These are phyloP conservation scores for Ypsolopha sequella DNA, from an alignment of 2,888 invertebrate species.

Conservation along the genomic window DNA sequence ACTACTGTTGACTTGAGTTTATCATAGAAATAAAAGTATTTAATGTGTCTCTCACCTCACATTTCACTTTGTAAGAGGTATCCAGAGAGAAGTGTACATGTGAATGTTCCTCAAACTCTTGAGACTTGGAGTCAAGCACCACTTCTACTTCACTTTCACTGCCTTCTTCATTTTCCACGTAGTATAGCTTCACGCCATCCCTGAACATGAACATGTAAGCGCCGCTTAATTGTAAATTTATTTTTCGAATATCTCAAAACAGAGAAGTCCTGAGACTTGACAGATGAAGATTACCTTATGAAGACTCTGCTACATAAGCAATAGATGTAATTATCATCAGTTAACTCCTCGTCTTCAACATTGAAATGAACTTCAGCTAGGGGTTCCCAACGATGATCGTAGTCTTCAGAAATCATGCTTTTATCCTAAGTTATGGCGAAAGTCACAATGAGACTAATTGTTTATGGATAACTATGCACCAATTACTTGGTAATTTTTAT, in stretches of 20 bases:
- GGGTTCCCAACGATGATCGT: constrained; percentile 73
- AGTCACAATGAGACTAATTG: neutral
- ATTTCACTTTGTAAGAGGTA: constrained; percentile 57
- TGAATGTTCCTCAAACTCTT: constrained; percentile 52
- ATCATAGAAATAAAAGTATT: neutral
- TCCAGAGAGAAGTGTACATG: constrained; percentile 64
- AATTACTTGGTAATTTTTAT: neutral
- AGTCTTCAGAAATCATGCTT: constrained; percentile 48
- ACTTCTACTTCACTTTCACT: constrained; percentile 56
- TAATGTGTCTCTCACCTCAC: constrained; percentile 40
- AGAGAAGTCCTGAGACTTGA: neutral
- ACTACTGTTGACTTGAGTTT: too few relatives aligned
- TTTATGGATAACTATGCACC: neutral
- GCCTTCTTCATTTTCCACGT: constrained; percentile 40
- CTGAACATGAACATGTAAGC: constrained; percentile 18
- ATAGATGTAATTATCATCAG: constrained; percentile 68
- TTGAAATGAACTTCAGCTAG: constrained; percentile 75
- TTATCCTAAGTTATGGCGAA: neutral
- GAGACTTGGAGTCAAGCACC: constrained; percentile 34
- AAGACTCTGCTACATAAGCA: constrained; percentile 80
- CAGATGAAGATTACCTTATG: constrained; percentile 66
- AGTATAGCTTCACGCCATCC: constrained; percentile 45
- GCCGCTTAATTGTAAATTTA: constrained; percentile 3
- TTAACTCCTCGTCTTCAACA: constrained; percentile 35
- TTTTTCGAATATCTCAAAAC: neutral